Percentiles rank a stretch among this genome's conserved stretches.
phyloP scores from a whole-genome alignment of 2,888 invertebrate species.

The Cistogaster globosa region DNA sequence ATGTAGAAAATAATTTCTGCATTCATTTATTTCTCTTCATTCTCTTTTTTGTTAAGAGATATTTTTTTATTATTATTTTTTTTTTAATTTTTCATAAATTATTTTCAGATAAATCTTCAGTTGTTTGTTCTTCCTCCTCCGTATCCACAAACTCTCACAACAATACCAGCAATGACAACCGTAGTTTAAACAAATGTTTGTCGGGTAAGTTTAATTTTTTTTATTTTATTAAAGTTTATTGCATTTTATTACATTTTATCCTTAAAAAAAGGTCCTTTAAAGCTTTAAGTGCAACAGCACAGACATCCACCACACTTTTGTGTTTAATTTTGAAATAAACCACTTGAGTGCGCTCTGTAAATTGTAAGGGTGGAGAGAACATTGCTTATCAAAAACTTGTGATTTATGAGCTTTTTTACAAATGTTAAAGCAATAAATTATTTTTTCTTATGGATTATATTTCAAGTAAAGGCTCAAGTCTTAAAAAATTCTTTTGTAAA shows the following conservation, averaged over 20 bases:
- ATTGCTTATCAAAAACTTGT: neutral
- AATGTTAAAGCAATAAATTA: neutral
- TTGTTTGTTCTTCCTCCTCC: slow-evolving; percentile 78
- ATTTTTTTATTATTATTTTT: slow-evolving; percentile 39
- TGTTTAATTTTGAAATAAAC: slow-evolving; percentile 23
- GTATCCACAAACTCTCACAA: slow-evolving; percentile 73
- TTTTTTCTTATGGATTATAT: neutral
- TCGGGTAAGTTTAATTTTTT: slow-evolving; percentile 77
- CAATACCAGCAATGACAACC: slow-evolving; percentile 76
- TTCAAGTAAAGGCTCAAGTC: neutral
- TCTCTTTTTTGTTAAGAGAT: slow-evolving; percentile 6
- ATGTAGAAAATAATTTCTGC: slow-evolving; percentile 58
- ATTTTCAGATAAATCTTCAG: slow-evolving; percentile 80
- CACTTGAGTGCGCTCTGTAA: slow-evolving; percentile 51
- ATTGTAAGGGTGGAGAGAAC: neutral
- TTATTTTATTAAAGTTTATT: slow-evolving; percentile 1
- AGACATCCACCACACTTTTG: slow-evolving; percentile 74
- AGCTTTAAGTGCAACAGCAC: slow-evolving; percentile 72
- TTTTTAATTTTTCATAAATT: slow-evolving; percentile 36
- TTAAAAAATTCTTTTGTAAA: no score
- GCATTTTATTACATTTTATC: neutral
- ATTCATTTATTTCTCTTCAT: slow-evolving; percentile 26
- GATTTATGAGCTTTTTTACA: slow-evolving; percentile 36
- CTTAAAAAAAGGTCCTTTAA: slow-evolving; percentile 37
- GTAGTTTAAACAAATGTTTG: slow-evolving; percentile 79